Conservation (phyloP, 2,113 vertebrate species). For the Sporophila hypoxantha region DNA sequence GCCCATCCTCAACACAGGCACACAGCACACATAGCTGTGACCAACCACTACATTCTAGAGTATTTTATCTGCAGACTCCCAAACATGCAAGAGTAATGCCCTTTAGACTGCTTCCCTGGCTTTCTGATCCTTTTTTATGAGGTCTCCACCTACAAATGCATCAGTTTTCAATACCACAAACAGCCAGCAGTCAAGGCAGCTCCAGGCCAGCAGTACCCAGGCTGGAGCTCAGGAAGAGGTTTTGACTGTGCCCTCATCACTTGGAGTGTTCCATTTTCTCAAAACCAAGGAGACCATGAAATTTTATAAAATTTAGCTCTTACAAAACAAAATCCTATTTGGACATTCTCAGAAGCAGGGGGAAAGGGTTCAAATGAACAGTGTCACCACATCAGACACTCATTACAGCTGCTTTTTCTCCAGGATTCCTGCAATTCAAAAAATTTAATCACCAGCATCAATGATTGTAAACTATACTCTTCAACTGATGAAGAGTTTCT, state of each 20-base stretch:
- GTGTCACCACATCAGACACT: background rate
- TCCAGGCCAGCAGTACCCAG: background rate
- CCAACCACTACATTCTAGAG: background rate
- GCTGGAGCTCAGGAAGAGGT: background rate
- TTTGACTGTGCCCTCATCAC: background rate
- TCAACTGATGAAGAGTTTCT: background rate
- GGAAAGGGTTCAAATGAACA: background rate
- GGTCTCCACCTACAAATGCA: background rate
- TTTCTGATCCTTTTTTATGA: background rate
- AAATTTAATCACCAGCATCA: background rate
- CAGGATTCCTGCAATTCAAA: background rate
- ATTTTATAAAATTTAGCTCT: background rate
- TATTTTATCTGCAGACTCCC: background rate
- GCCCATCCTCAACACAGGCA: background rate
- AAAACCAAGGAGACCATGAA: background rate
- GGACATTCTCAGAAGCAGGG: background rate
- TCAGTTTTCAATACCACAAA: background rate
- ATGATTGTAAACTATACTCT: background rate
- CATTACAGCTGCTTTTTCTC: background rate
- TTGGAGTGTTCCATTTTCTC: rapidly evolving
- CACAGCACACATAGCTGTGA: rapidly evolving
- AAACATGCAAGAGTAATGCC: background rate
- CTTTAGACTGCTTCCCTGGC: background rate
- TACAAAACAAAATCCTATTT: background rate
- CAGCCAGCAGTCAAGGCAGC: background rate